Conservation (phyloP, 1,140 invertebrate species). For the Nephila pilipes region DNA sequence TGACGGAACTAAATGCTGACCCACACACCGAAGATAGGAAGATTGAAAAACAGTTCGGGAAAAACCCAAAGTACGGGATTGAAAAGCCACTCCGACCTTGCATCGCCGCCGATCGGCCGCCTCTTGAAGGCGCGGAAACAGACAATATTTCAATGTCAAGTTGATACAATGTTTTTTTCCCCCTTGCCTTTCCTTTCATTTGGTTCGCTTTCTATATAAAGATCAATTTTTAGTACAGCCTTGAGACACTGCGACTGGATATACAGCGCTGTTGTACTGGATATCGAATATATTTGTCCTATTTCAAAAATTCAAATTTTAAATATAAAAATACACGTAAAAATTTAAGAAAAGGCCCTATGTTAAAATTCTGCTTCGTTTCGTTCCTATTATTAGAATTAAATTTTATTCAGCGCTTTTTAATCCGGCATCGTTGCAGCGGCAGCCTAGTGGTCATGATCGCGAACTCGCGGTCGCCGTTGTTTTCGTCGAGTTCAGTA, state of each 20-base stretch:
- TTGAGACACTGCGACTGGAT: background rate
- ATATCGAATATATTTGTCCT: background rate
- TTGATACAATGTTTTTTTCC: slow-evolving; percentile 64
- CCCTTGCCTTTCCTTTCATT: too few species aligned
- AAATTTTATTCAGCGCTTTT: too few species aligned
- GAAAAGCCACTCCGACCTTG: slow-evolving; percentile 48
- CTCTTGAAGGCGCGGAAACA: slow-evolving; percentile 47
- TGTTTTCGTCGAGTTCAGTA: too few species aligned
- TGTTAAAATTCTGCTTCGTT: too few species aligned
- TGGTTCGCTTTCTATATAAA: background rate
- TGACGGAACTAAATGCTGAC: slow-evolving; percentile 60
- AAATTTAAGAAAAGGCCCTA: too few species aligned
- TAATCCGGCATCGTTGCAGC: too few species aligned
- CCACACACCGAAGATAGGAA: background rate
- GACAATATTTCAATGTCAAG: slow-evolving; percentile 69
- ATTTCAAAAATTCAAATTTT: background rate
- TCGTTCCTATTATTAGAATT: too few species aligned
- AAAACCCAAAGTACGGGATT: slow-evolving; percentile 72
- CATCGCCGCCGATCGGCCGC: slow-evolving; percentile 41
- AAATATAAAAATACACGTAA: too few species aligned
- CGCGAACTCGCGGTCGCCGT: too few species aligned
- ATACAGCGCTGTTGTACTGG: background rate
- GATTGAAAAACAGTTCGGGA: slow-evolving; percentile 55
- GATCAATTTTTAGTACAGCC: slow-evolving; percentile 2
- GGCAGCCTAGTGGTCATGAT: too few species aligned